These are phyloP conservation scores for Erebia aethiops DNA, from an alignment of 2,888 invertebrate genomes.

Conservation along the genomic window DNA sequence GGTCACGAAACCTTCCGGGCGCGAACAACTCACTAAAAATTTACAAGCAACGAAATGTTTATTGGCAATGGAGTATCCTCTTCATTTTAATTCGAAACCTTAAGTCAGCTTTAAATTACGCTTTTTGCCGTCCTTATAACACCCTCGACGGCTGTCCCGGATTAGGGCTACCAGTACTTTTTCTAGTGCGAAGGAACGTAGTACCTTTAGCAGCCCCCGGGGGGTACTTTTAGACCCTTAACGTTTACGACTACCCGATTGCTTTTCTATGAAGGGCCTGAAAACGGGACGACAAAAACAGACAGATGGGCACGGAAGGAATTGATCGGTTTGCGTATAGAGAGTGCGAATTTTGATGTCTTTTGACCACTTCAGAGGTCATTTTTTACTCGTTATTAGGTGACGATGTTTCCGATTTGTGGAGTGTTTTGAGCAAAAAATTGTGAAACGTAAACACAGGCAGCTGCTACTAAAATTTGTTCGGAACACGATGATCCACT, in stretches of 20 bases:
- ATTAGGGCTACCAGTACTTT: constrained; percentile 76
- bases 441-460: background rate
- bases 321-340: constrained; percentile 58
- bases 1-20: constrained; percentile 12
- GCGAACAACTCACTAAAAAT: constrained; percentile 25
- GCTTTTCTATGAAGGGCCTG: constrained; percentile 83
- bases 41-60: constrained; percentile 33
- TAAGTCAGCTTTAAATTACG: constrained; percentile 82
- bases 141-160: constrained; percentile 73
- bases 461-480: background rate
- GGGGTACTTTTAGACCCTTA: constrained; percentile 83
- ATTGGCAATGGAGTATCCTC: constrained; percentile 45
- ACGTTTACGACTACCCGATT: constrained; percentile 86
- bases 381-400: constrained; percentile 38
- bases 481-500: constrained; percentile 18
- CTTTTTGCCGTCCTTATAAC: constrained; percentile 78
- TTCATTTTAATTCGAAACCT: constrained; percentile 82
- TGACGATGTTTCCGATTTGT: constrained; percentile 48
- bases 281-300: constrained; percentile 69
- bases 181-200: constrained; percentile 78
- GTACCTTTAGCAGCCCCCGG: constrained; percentile 80
- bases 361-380: constrained; percentile 46
- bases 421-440: constrained; percentile 43
- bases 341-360: constrained; percentile 49
- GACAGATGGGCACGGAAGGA: constrained; percentile 71